phyloP scores from a whole-genome alignment of 1,140 invertebrate species.

The Sitophilus oryzae region DNA sequence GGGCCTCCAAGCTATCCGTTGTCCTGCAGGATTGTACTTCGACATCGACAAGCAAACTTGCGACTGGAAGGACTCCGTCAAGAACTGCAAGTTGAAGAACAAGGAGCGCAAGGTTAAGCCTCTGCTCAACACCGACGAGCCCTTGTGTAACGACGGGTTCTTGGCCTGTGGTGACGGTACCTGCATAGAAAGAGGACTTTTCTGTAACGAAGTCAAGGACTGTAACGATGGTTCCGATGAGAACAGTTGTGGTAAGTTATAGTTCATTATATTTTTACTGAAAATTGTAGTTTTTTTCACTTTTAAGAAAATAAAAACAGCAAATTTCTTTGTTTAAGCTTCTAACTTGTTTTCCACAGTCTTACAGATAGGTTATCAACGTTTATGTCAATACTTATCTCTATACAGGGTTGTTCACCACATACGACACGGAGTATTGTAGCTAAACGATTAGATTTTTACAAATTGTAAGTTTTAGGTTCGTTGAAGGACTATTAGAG shows the following conservation, averaged over 20 bases:
- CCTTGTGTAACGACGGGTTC: slow-evolving; percentile 79
- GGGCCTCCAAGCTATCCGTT: slow-evolving; percentile 88
- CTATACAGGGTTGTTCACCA: too few relatives aligned
- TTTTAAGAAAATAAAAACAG: too few relatives aligned
- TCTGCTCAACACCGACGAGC: slow-evolving; percentile 83
- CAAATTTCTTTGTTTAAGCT: too few relatives aligned
- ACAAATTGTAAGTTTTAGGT: too few relatives aligned
- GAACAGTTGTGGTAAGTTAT: slow-evolving; percentile 86
- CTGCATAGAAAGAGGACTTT: slow-evolving; percentile 83
- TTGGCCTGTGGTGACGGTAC: slow-evolving; percentile 80
- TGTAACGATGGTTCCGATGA: slow-evolving; percentile 86
- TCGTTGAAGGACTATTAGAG: too few relatives aligned
- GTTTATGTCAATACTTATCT: too few relatives aligned
- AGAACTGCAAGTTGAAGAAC: slow-evolving; percentile 87
- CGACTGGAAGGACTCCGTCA: slow-evolving; percentile 90
- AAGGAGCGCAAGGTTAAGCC: slow-evolving; percentile 88
- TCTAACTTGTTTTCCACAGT: too few relatives aligned
- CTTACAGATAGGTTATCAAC: too few relatives aligned
- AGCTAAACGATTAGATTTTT: too few relatives aligned
- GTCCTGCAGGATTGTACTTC: slow-evolving; percentile 87
- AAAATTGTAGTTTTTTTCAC: too few relatives aligned
- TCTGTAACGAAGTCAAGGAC: slow-evolving; percentile 91
- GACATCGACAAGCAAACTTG: slow-evolving; percentile 95
- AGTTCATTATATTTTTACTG: too few relatives aligned
- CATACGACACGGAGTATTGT: too few relatives aligned